Evolutionary conservation across 2,888 invertebrate species (phyloP).

Genomic region (Bhutanitis thaidina): DNA sequence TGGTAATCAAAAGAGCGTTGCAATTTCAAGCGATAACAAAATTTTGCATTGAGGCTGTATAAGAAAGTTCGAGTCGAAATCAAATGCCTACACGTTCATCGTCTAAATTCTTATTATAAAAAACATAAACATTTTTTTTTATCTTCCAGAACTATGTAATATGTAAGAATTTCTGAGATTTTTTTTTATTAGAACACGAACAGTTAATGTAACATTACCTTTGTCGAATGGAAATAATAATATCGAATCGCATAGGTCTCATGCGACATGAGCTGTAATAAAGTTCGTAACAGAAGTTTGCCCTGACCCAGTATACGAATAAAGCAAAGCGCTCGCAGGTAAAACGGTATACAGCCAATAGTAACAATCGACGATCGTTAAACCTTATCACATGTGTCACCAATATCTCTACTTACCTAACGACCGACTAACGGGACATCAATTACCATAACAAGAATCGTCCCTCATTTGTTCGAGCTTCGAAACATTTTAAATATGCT

Average conservation of each 20-base stretch:
- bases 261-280: not conserved
- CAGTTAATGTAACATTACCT: too few relatives aligned
- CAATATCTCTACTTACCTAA: constrained; percentile 1
- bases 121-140: too few relatives aligned
- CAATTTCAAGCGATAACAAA: constrained; percentile 36
- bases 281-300: constrained; percentile 11
- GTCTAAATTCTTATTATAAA: too few relatives aligned
- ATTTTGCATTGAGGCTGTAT: constrained; percentile 4
- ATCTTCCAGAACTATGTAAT: too few relatives aligned
- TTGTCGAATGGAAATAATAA: not conserved
- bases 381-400: constrained; percentile 16
- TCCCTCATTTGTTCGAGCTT: not conserved
- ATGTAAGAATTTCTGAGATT: too few relatives aligned
- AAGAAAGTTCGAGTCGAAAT: not conserved
- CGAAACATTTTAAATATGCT: too few relatives aligned
- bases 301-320: constrained; percentile 15
- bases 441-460: constrained; percentile 15
- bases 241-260: constrained; percentile 3
- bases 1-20: constrained; percentile 46
- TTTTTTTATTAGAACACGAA: too few relatives aligned
- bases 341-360: not conserved
- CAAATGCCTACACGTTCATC: too few relatives aligned
- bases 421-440: constrained; percentile 1
- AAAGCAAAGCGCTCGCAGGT: not conserved
- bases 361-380: constrained; percentile 17